These are phyloP conservation scores for Labia minor DNA, from an alignment of 2,888 invertebrate genomes.

Conservation along the genomic window DNA sequence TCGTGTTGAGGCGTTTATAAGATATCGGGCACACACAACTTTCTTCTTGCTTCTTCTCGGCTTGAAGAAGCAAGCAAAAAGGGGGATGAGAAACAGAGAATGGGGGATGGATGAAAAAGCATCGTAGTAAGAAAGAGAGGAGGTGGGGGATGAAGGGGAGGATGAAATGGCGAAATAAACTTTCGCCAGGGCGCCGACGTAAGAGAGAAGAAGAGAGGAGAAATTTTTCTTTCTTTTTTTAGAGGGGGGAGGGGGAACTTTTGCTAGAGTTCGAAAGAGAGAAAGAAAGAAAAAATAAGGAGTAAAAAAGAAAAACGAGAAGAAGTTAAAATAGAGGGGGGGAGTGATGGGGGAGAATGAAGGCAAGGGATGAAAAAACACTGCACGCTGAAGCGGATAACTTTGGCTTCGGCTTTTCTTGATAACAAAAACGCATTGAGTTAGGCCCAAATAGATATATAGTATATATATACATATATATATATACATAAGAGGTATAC, in stretches of 20 bases:
- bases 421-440: not conserved
- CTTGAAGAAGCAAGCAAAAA: not conserved
- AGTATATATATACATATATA: too few relatives aligned
- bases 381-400: not conserved
- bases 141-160: not conserved
- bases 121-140: not conserved
- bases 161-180: not conserved
- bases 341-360: not conserved
- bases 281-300: not conserved
- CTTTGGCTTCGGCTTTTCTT: slow-evolving; percentile 9
- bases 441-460: too few relatives aligned
- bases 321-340: not conserved
- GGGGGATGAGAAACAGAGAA: too few relatives aligned
- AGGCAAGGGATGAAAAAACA: not conserved
- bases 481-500: too few relatives aligned
- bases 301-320: not conserved
- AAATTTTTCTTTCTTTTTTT: too few relatives aligned
- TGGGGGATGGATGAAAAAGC: slow-evolving; percentile 4
- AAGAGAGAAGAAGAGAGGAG: slow-evolving; percentile 13
- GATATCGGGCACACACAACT: not conserved
- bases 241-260: slow-evolving; percentile 16
- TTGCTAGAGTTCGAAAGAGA: not conserved
- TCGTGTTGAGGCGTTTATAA: slow-evolving; percentile 6
- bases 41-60: too few relatives aligned
- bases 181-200: not conserved